These are phyloP conservation scores for Limosa lapponica DNA, from an alignment of 2,797 vertebrate genomes.

Conservation along the genomic window DNA sequence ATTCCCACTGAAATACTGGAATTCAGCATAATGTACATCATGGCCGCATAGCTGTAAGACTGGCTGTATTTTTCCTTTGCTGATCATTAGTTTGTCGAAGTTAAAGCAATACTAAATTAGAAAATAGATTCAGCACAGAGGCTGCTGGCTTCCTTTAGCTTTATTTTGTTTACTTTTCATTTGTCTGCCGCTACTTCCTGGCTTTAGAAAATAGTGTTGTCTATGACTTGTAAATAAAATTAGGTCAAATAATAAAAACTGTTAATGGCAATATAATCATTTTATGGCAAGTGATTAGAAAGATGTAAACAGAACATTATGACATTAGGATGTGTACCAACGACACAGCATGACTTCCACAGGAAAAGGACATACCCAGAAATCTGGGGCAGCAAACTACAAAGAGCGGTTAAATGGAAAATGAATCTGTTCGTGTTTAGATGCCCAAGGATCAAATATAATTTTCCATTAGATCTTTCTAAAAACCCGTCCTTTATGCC, in stretches of 20 bases:
- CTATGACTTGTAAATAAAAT: constrained; percentile 32
- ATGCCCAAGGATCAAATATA: constrained; percentile 3
- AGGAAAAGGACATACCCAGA: neutral
- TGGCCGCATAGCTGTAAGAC: neutral
- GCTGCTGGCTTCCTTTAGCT: constrained; percentile 20
- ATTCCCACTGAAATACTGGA: neutral
- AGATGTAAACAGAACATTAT: neutral
- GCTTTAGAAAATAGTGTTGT: constrained; percentile 16
- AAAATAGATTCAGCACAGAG: neutral
- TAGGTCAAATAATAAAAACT: constrained; percentile 38
- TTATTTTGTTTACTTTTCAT: constrained; percentile 56
- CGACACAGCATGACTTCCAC: neutral
- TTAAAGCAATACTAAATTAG: constrained; percentile 30
- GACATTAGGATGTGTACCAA: neutral
- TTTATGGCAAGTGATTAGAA: constrained; percentile 23
- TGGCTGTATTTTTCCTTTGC: neutral
- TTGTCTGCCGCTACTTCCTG: constrained; percentile 29
- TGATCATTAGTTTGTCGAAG: constrained; percentile 19
- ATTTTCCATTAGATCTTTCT: constrained; percentile 45
- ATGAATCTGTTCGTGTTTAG: neutral
- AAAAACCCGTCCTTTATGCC: neutral
- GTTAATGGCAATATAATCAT: constrained; percentile 23
- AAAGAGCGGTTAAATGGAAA: constrained; percentile 35
- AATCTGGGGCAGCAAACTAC: constrained; percentile 12
- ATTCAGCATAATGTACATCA: neutral